A percentile compares a stretch with the other conserved stretches of the same genome.
These are phyloP conservation scores for Podiceps cristatus DNA, from an alignment of 2,113 vertebrate species.

Conservation along the genomic window DNA sequence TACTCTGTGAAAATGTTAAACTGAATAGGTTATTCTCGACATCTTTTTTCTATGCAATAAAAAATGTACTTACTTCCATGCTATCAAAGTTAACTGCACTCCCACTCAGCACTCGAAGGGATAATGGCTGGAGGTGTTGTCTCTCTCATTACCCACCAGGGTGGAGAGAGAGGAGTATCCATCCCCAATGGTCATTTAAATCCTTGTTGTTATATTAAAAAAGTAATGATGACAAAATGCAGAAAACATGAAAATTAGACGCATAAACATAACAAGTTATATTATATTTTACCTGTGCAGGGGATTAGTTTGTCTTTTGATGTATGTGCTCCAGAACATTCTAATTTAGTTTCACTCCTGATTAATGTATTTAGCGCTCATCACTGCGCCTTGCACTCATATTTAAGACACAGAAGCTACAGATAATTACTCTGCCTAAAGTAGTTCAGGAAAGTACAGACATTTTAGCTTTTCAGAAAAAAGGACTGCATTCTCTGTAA, in stretches of 20 bases:
- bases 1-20: conserved; percentile 71
- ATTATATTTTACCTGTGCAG: not conserved
- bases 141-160: conserved; percentile 77
- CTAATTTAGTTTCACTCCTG: not conserved
- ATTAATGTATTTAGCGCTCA: conserved; percentile 8
- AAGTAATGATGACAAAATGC: conserved; percentile 75
- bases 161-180: conserved; percentile 72
- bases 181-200: conserved; percentile 81
- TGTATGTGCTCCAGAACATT: not conserved
- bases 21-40: conserved; percentile 48
- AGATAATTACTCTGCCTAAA: conserved; percentile 1
- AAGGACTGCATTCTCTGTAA: not conserved
- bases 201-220: conserved; percentile 77
- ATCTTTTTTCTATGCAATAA: conserved; percentile 55
- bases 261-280: conserved; percentile 4
- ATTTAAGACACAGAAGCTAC: conserved; percentile 21
- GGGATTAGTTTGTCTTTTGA: not conserved
- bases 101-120: conserved; percentile 69
- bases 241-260: conserved; percentile 74
- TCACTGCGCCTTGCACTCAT: not conserved
- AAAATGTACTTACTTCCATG: conserved; percentile 61
- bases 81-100: conserved; percentile 73
- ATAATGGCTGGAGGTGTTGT: conserved; percentile 75
- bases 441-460: not conserved
- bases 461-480: not conserved